Evolutionary conservation across 2,797 vertebrate genomes (phyloP).

Genomic region (Tokudaia tokunoshimensis): DNA sequence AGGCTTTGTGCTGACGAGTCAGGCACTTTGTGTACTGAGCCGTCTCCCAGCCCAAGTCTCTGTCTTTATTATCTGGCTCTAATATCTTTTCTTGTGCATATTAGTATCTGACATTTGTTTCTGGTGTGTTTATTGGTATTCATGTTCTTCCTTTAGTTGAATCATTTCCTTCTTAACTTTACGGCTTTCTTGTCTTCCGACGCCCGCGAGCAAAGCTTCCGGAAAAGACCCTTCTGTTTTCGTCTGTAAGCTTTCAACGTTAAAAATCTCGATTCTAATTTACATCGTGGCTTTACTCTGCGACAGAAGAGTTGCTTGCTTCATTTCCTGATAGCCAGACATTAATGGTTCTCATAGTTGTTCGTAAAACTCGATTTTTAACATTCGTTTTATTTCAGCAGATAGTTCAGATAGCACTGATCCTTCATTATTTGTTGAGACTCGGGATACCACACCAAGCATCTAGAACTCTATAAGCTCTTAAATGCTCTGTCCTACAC

Average conservation of each 20-base stretch:
- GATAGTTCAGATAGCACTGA: rapidly evolving
- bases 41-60: neutral
- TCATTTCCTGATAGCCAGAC: neutral
- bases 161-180: neutral
- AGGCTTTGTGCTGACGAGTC: neutral
- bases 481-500: rapidly evolving
- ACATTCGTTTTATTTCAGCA: neutral
- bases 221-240: neutral
- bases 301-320: neutral
- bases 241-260: neutral
- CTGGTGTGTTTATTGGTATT: neutral
- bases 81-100: neutral
- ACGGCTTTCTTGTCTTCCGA: neutral
- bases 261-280: neutral
- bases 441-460: no score
- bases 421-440: neutral
- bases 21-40: neutral
- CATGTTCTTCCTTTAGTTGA: neutral
- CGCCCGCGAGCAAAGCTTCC: neutral
- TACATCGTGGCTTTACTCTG: neutral
- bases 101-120: neutral
- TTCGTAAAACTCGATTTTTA: neutral
- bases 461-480: neutral
- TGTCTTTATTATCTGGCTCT: neutral
- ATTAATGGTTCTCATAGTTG: neutral